Conservation (phyloP, 2,888 invertebrate species). For the Lasioglossum figueresi region DNA sequence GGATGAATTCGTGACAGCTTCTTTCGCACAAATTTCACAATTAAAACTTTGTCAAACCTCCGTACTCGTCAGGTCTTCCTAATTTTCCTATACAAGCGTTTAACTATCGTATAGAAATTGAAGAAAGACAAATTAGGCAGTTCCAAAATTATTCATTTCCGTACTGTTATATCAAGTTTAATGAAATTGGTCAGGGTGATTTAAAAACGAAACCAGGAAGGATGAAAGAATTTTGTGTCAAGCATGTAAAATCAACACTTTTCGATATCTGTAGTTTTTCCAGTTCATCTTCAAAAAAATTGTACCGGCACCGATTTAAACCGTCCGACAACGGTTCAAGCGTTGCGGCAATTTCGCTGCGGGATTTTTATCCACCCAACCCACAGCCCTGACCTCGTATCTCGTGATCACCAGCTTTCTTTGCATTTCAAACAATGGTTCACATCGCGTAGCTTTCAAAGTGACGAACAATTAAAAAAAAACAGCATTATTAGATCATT, state of each 20-base stretch:
- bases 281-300: background rate
- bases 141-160: no score
- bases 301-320: background rate
- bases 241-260: background rate
- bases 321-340: background rate
- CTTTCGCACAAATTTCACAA: no score
- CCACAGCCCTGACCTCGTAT: background rate
- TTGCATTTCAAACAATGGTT: background rate
- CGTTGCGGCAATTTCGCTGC: constrained; percentile 4
- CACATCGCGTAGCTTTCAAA: background rate
- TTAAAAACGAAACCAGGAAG: background rate
- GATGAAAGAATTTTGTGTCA: background rate
- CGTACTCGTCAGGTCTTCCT: no score
- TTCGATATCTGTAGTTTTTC: background rate
- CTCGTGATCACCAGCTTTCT: background rate
- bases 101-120: no score
- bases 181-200: background rate
- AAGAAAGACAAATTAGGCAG: no score
- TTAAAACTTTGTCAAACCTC: no score
- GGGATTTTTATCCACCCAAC: background rate
- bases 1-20: no score
- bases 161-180: background rate
- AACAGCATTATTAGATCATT: background rate
- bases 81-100: no score
- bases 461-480: background rate